Evolutionary conservation across 2,888 invertebrate species (phyloP).

Genomic region (Taenaris catops): DNA sequence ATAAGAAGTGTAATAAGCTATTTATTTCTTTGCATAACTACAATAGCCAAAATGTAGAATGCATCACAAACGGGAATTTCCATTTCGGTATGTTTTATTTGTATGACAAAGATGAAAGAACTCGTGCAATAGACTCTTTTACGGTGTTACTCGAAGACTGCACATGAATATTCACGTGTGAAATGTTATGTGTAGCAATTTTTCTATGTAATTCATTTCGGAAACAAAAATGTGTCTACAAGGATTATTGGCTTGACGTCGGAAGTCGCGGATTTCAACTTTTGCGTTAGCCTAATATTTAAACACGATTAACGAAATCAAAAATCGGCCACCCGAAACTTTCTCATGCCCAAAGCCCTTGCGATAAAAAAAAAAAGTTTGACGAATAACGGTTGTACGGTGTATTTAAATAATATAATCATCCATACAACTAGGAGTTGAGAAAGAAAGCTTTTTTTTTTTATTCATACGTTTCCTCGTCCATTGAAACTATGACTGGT

Average conservation of each 20-base stretch:
- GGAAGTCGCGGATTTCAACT: too few species aligned
- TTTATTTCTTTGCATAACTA: conserved; percentile 39
- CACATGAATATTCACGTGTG: too few species aligned
- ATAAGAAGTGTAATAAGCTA: too few species aligned
- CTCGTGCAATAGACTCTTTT: too few species aligned
- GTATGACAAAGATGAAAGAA: too few species aligned
- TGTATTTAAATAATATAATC: conserved; percentile 76
- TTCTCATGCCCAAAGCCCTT: conserved; percentile 64
- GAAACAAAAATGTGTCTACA: too few species aligned
- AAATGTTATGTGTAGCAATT: too few species aligned
- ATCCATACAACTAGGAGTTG: conserved; percentile 44
- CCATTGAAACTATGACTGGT: conserved; percentile 61
- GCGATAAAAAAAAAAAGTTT: conserved; percentile 56
- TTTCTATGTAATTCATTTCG: too few species aligned
- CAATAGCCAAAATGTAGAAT: too few species aligned
- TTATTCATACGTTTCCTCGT: conserved; percentile 71
- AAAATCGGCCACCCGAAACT: conserved; percentile 28
- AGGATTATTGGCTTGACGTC: too few species aligned
- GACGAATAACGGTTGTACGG: conserved; percentile 66
- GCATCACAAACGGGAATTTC: conserved; percentile 22
- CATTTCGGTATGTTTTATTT: conserved; percentile 22
- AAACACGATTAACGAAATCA: conserved; percentile 23
- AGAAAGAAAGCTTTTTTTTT: conserved; percentile 63
- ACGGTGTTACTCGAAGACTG: too few species aligned
- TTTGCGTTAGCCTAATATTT: conserved; percentile 6